Percentiles rank a stretch among this genome's conserved stretches.
These are phyloP conservation scores for Eueremaeus valkanovi DNA, from an alignment of 2,888 invertebrate genomes.

Conservation along the genomic window DNA sequence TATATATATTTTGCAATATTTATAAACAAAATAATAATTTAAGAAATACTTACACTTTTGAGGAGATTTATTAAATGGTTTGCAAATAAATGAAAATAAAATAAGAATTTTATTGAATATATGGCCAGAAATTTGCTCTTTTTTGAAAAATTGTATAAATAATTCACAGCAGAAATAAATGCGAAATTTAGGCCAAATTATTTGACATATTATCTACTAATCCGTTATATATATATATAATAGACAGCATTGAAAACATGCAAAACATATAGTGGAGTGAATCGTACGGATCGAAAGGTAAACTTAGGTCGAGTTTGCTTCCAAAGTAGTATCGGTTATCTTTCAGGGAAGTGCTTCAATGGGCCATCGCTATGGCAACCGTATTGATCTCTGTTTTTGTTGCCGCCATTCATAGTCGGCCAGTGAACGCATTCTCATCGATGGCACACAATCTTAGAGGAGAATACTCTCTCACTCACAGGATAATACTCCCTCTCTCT, in stretches of 20 bases:
- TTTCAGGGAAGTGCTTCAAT: conserved; percentile 24
- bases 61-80: background rate
- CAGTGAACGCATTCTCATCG: background rate
- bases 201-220: conserved; percentile 12
- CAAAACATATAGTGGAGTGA: background rate
- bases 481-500: no score
- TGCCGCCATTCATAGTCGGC: conserved; percentile 18
- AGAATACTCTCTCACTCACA: conserved; percentile 7
- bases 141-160: no score
- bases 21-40: background rate
- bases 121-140: no score
- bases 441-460: conserved; percentile 22
- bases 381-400: conserved; percentile 7
- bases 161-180: background rate
- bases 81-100: no score
- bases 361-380: conserved; percentile 26
- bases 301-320: conserved; percentile 9
- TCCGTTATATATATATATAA: background rate
- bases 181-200: background rate
- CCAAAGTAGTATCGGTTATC: conserved; percentile 22
- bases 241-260: background rate
- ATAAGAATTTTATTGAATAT: no score
- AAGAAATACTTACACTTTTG: background rate
- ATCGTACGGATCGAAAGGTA: conserved; percentile 7
- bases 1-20: background rate